phyloP scores from a whole-genome alignment of 2,797 vertebrate species.

The Pangasius sanitwongsei region DNA sequence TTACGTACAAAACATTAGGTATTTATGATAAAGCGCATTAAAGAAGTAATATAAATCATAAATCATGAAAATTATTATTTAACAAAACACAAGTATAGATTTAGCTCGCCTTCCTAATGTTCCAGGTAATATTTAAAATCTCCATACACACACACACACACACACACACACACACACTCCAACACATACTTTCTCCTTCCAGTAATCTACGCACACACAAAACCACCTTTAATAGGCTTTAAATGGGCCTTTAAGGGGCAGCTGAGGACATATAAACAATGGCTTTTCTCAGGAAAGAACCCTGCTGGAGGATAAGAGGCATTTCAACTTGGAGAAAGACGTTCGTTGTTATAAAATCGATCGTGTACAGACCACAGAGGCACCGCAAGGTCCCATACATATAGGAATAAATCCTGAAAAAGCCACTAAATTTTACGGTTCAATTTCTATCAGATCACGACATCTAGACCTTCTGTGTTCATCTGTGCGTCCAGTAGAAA shows the following conservation, averaged over 20 bases:
- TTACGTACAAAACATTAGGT: background rate
- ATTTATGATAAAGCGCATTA: background rate
- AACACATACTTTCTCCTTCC: constrained; percentile 2
- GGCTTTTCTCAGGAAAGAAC: background rate
- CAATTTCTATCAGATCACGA: background rate
- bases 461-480: background rate
- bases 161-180: background rate
- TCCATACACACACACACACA: background rate
- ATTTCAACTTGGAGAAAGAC: background rate
- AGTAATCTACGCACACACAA: background rate
- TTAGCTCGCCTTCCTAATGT: background rate
- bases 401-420: background rate
- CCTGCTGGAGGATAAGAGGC: background rate
- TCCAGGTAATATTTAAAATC: background rate
- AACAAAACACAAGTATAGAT: background rate
- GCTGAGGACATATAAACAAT: background rate
- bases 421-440: background rate
- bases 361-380: background rate
- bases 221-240: background rate
- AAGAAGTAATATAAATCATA: background rate
- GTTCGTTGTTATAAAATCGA: background rate
- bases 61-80: background rate
- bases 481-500: background rate
- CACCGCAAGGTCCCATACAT: background rate
- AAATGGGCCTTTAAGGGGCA: background rate